Percentiles rank a stretch among this genome's conserved stretches.
phyloP scores from a whole-genome alignment of 2,888 invertebrate species.

The Ophioninae sp. region DNA sequence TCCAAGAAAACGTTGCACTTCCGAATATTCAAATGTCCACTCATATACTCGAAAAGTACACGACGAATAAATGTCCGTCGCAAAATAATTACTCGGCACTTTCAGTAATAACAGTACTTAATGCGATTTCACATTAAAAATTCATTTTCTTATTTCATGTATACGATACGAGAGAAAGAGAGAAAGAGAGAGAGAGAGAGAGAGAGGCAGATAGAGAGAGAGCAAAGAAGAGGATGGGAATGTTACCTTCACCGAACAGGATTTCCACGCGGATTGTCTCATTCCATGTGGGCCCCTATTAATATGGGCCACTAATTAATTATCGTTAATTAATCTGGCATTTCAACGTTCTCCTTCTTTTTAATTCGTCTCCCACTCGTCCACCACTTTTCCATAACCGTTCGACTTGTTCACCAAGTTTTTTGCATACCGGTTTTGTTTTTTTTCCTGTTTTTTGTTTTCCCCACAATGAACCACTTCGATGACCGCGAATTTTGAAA shows the following conservation, averaged over 20 bases:
- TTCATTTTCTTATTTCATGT: background rate
- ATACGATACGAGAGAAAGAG: background rate
- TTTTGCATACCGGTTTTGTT: too few species aligned
- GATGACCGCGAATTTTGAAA: too few species aligned
- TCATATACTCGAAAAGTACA: background rate
- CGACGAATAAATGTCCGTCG: background rate
- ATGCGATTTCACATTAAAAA: conserved; percentile 39
- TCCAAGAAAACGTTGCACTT: conserved; percentile 41
- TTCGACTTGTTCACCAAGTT: too few species aligned
- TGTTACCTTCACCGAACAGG: conserved; percentile 62
- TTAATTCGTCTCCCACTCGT: background rate
- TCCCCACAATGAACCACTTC: too few species aligned
- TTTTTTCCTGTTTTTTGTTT: too few species aligned
- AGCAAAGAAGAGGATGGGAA: conserved; percentile 3
- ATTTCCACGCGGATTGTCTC: conserved; percentile 71
- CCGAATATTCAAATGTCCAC: conserved; percentile 10
- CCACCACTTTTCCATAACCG: background rate
- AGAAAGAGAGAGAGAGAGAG: conserved; percentile 26
- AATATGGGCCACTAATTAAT: conserved; percentile 60
- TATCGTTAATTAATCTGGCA: conserved; percentile 39
- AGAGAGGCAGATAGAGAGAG: conserved; percentile 19
- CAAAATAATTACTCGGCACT: conserved; percentile 24
- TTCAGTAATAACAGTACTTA: conserved; percentile 33
- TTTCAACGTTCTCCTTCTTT: conserved; percentile 39
- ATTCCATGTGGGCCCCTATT: conserved; percentile 46